phyloP scores from a whole-genome alignment of 2,888 invertebrate species.

The Brachyptera putata region DNA sequence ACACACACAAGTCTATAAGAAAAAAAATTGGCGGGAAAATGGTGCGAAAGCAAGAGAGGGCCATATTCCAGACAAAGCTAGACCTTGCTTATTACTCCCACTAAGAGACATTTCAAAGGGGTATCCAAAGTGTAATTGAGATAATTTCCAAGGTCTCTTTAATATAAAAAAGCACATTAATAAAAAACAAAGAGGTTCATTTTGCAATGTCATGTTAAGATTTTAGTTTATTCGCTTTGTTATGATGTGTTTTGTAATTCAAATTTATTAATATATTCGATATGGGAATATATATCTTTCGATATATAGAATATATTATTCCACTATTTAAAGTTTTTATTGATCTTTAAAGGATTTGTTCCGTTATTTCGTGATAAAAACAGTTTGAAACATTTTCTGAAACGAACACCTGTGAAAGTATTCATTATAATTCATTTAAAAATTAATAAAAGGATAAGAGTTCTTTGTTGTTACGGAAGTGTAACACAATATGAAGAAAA shows the following conservation, averaged over 20 bases:
- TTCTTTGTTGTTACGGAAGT: not conserved
- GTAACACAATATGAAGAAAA: constrained; percentile 4
- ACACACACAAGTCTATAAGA: not conserved
- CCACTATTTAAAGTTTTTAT: not conserved
- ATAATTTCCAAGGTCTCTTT: not conserved
- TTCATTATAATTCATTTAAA: constrained; percentile 15
- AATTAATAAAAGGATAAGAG: not conserved
- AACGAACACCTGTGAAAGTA: not conserved
- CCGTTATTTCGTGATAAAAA: not conserved
- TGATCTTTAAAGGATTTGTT: not conserved
- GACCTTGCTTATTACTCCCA: constrained; percentile 10
- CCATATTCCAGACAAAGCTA: not conserved
- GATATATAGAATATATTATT: no score
- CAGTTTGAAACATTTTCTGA: not conserved
- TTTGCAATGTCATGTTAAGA: not conserved
- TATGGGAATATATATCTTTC: no score
- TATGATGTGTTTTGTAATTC: no score
- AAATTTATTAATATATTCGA: no score
- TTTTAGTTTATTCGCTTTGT: not conserved
- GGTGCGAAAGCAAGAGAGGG: not conserved
- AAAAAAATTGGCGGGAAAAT: constrained; percentile 11
- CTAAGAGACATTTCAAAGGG: not conserved
- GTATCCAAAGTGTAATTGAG: not conserved
- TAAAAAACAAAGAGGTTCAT: not conserved
- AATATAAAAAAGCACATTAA: no score